Evolutionary conservation across 2,888 invertebrate genomes (phyloP), one percentile per base, ranked within the genome.

Genomic region (Drosophila rellima): DNA sequence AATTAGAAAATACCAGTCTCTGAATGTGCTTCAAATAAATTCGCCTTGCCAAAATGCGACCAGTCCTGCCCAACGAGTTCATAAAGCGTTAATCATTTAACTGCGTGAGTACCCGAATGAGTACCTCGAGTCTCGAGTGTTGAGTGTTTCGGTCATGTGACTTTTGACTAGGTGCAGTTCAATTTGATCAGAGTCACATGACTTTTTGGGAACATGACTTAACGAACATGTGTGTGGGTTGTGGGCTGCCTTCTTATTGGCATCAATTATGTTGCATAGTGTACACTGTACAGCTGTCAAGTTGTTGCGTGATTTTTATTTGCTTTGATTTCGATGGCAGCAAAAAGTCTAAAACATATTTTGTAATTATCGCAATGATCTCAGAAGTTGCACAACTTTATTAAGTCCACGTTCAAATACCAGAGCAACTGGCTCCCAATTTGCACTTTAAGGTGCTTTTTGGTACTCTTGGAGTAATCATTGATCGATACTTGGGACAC

Each of bases 341-440:
- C n/a, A 17, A 39, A 51, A 55, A 29, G 29, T 47, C 37, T 8
- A 57, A 62, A 55, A 47, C 55, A 77, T 51, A 89, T 84, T 84
- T 88, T 85, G 88, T 71, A 83, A 89, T 72, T 88, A 78, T 73
- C 54, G 65, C 47, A 44, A 57, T 61, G 56, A 69, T 70, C 65
- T 60, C 52, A 70, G 23, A 64, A 59, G 54, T 78, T 56, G 47
- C 48, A 56, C 55, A 76, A 70, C 44, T 6, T 52, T 29, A 37
- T 45, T 26, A 40, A 42, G 44, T 45, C 47, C 64, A 44, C 37
- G 20, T 45, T 20, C 47, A 74, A 74, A 82, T 67, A 75, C 80
- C 65, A 67, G 89, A 82, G 86, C 86, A 82, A 42, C 35, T 13
- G 57, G 23, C 40, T 63, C 54, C 59, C 60, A 60, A 67, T 60